Conservation (phyloP, 1,140 invertebrate genomes). For the Charaxes varanes region DNA sequence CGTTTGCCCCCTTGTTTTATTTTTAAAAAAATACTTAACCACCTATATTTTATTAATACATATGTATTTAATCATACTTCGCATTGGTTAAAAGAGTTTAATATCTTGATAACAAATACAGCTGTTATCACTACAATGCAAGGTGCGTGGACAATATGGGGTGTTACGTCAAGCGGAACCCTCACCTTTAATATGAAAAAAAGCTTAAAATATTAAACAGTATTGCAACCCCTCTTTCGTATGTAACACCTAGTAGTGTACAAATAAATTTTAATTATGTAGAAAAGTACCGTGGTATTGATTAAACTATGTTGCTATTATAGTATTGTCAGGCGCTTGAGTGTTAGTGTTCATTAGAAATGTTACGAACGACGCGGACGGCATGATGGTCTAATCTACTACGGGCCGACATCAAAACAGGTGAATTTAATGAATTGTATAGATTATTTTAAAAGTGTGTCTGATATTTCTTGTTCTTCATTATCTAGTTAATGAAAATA, state of each 20-base stretch:
- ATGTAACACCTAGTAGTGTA: constrained; percentile 11
- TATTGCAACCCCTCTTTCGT: constrained; percentile 12
- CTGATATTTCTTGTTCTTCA: no score
- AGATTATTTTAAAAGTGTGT: no score
- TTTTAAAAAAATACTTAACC: no score
- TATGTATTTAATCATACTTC: no score
- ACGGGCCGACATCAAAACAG: neutral
- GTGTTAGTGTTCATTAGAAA: constrained; percentile 9
- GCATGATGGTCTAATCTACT: neutral
- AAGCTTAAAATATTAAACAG: constrained; percentile 22
- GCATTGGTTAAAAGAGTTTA: no score
- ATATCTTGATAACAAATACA: no score
- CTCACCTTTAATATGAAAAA: constrained; percentile 17
- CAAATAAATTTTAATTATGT: constrained; percentile 10
- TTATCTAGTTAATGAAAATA: no score
- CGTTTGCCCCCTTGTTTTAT: no score
- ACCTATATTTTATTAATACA: no score
- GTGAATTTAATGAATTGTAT: no score
- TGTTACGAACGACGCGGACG: neutral
- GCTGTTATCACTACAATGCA: neutral
- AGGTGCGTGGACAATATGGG: constrained; percentile 13
- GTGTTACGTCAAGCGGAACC: constrained; percentile 24
- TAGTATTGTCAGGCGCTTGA: constrained; percentile 19
- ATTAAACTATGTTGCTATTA: constrained; percentile 26
- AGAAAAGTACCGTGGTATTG: constrained; percentile 15